Conservation (phyloP, 2,888 invertebrate genomes). For the Plebejus melissa region DNA sequence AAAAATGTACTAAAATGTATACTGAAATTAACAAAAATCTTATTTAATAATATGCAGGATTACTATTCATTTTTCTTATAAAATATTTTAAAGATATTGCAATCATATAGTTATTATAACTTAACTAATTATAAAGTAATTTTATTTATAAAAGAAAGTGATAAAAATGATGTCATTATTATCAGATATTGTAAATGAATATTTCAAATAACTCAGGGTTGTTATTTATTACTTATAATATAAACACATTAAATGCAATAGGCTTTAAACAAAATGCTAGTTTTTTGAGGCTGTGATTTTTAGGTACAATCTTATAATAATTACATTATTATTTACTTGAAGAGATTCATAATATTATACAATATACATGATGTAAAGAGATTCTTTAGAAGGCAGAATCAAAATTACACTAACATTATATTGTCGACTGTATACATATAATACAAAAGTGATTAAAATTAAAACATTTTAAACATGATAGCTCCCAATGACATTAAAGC, state of each 20-base stretch:
- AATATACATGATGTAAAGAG: not conserved
- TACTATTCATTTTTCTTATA: too few species aligned
- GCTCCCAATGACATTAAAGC: conserved; percentile 23
- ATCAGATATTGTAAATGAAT: too few species aligned
- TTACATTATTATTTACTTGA: not conserved
- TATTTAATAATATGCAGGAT: too few species aligned
- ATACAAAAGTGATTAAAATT: not conserved
- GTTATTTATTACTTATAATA: not conserved
- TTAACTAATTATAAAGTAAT: too few species aligned
- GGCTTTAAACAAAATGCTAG: not conserved
- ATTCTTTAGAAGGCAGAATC: not conserved
- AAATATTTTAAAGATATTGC: too few species aligned
- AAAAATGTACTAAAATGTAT: too few species aligned
- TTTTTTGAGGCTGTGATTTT: not conserved
- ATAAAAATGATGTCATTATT: too few species aligned
- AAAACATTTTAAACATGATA: conserved; percentile 14
- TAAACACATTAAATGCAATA: not conserved
- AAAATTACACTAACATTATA: not conserved
- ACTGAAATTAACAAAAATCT: too few species aligned
- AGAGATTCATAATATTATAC: not conserved
- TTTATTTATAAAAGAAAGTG: too few species aligned
- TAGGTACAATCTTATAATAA: not conserved
- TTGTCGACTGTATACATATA: too few species aligned
- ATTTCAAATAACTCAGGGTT: too few species aligned
- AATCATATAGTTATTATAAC: too few species aligned